phyloP scores from a whole-genome alignment of 2,888 invertebrate genomes.

The Tipula vernalis region DNA sequence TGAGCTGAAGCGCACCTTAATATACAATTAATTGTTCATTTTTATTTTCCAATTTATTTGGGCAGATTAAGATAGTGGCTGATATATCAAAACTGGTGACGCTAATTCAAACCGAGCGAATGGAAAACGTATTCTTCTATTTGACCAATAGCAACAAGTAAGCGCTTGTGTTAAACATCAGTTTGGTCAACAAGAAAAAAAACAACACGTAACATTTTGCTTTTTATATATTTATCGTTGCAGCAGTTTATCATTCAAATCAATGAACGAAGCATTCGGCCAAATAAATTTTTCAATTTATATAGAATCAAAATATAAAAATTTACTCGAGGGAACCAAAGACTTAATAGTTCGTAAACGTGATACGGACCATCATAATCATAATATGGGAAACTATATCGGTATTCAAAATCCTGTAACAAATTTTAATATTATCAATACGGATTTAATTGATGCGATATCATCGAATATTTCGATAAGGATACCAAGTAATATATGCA shows the following conservation, averaged over 20 bases:
- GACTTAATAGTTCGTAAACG: not conserved
- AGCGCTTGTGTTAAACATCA: not conserved
- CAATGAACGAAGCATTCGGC: not conserved
- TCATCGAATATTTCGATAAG: not conserved
- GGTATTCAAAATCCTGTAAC: not conserved
- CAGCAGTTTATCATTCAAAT: not conserved
- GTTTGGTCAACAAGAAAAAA: not conserved
- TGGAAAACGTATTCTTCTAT: not conserved
- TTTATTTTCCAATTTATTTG: not conserved
- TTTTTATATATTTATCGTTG: not conserved
- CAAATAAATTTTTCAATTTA: not conserved
- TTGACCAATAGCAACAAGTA: not conserved
- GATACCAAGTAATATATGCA: not conserved
- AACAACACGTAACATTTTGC: not conserved
- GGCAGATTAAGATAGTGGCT: not conserved
- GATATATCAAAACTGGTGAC: constrained; percentile 7
- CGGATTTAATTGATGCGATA: not conserved
- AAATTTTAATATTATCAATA: not conserved
- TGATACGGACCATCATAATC: not conserved
- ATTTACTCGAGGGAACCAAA: not conserved
- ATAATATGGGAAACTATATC: not conserved
- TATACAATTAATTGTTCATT: not conserved
- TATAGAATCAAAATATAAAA: not conserved
- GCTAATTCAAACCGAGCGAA: not conserved
- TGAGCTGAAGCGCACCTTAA: not conserved